Base-by-base conservation (phyloP, 2,113 vertebrate species). In the Asarcornis scutulata region DNA sequence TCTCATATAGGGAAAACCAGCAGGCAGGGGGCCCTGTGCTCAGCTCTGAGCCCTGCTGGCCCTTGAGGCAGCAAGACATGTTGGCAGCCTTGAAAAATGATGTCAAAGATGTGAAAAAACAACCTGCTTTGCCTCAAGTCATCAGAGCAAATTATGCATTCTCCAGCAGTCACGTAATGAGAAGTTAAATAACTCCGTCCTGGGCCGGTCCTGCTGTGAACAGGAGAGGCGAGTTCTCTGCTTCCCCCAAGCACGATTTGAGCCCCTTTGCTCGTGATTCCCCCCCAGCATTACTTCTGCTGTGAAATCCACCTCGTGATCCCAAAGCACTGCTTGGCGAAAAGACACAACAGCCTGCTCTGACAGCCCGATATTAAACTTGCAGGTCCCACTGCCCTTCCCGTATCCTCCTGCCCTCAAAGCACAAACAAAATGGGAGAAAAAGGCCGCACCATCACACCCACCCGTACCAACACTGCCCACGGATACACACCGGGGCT, bases 161-260 rank as follows among this genome's bases (percentile, higher is more conserved):
- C 80, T 60, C 55, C 90, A 40, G 40, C 64, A 12, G 66, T 13
- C 8, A 4, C 1, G 23, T 2, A 27, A 34, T 2, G 26, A 1
- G 18, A n/a, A 83, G 29, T 73, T 4, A 7, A 59, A 34, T 3
- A 38, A 25, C 42, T 14, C 21, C 31, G 1, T 5, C 1, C 31
- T 6, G 52, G 3, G 0, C 56, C 0, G 0, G 8, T 2, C 56
- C 6, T 5, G 22, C 68, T 53, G 68, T 0, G 0, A 21, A 1
- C 0, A 26, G 60, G 42, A 81, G 46, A 74, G 64, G 55, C 5
- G 7, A 67, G 13, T 7, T 76, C 78, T 20, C 14, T 0, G 1
- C 66, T 75, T 27, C 26, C 75, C 76, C 68, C 0, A 13, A 31
- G 53, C 3, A 0, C 7, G 1, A 5, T 9, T 10, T 2, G 59